Evolutionary conservation across 2,113 vertebrate genomes (phyloP), one percentile per base, ranked within the genome.

Genomic region (Corythaixoides concolor): DNA sequence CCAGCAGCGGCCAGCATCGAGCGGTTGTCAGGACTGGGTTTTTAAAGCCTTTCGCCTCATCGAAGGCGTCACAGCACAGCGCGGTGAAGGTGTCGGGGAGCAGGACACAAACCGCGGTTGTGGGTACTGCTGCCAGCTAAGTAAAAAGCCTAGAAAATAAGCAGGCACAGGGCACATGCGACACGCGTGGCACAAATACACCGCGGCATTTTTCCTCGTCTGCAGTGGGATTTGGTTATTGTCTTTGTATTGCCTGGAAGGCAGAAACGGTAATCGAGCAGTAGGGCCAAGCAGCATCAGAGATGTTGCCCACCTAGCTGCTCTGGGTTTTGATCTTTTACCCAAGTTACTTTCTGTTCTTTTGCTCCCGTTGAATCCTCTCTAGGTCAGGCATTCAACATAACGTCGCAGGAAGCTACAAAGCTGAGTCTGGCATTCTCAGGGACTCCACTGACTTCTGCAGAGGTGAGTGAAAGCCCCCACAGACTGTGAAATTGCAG

Each of bases 391-490:
- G 97, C 99, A 3, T 99, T 98, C 47, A 98, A 97, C 86, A 90
- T 93, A 2, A 97, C 98, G 1, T 99, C 99, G 3, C 98, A 98
- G 79, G 99, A 99, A 97, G 99, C 99, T 83, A 99, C 98, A 5
- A 98, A 99, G 92, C 97, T 99, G 90, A 99, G 99, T 37, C 88
- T 99, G 76, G 98, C 97, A 17, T 99, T 99, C 94, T 98, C 98
- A 41, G 97, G 98, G 73, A 96, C 98, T 5, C 98, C 99, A 0
- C 67, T 96, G 89, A 98, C 99, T 2, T 98, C 99, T 56, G 94
- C 97, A 37, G 98, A 99, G 98, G 99, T 99, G 94, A 75, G 98
- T 78, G 33, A 47, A 37, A 81, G 21, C 26, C 41, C 59, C 3
- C 7, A 6, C 28, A 75, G 56, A 21, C 32, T 63, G 3, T 23